A percentile compares a stretch with the other conserved stretches of the same genome.
Conservation (phyloP, 2,797 vertebrate species). For the Anguilla obscura region DNA sequence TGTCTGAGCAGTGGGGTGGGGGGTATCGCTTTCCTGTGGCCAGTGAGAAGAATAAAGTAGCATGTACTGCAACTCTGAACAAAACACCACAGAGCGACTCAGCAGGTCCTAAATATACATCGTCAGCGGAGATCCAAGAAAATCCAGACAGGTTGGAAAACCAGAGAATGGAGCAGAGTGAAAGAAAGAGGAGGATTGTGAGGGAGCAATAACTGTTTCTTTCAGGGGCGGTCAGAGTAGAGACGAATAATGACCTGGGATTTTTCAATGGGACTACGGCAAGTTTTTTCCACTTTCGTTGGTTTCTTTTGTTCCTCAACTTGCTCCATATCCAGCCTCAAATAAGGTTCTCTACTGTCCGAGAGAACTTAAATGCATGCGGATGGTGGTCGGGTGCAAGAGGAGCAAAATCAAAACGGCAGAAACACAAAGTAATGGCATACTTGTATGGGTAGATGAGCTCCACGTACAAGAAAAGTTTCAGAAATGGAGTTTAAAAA, state of each 20-base stretch:
- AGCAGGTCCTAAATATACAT: not conserved
- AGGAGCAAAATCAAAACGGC: constrained; percentile 2
- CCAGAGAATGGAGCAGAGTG: not conserved
- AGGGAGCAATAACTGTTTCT: constrained; percentile 8
- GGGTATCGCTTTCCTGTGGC: not conserved
- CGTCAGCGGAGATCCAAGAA: not conserved
- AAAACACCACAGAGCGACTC: constrained; percentile 6
- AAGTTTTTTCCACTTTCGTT: constrained; percentile 8
- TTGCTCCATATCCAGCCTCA: not conserved
- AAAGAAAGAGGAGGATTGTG: not conserved
- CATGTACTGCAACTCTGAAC: not conserved
- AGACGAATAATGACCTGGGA: not conserved
- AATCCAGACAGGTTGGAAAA: not conserved
- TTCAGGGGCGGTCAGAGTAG: not conserved
- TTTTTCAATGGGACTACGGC: not conserved
- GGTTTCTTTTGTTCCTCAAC: not conserved
- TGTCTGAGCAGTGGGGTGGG: not conserved
- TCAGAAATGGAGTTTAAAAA: not conserved
- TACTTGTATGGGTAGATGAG: not conserved
- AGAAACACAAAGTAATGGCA: not conserved
- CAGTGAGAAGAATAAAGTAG: constrained; percentile 20
- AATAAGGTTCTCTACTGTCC: not conserved
- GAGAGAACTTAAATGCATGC: not conserved
- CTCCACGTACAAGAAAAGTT: not conserved
- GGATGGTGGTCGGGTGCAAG: not conserved